Evolutionary conservation across 1,140 invertebrate genomes (phyloP).

Genomic region (Drosophila ambigua): DNA sequence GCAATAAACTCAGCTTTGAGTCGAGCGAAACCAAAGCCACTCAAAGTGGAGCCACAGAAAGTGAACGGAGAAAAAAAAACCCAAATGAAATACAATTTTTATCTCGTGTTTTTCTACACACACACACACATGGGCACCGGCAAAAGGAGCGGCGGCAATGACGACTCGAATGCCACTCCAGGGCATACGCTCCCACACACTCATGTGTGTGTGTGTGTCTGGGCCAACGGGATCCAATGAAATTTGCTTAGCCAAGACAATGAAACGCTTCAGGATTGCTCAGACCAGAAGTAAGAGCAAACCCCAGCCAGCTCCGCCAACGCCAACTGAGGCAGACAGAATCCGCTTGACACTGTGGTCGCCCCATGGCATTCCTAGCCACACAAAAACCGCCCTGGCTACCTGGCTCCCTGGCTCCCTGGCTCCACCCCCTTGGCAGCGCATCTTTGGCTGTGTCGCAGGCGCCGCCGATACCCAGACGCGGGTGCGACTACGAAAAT

Average conservation of each 20-base stretch:
- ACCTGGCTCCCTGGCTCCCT: neutral
- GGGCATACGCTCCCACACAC: constrained; percentile 4
- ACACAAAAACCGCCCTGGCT: too few relatives aligned
- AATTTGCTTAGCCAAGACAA: constrained; percentile 37
- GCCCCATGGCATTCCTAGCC: neutral
- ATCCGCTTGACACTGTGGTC: constrained; percentile 39
- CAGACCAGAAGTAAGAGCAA: neutral
- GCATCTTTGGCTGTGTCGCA: too few relatives aligned
- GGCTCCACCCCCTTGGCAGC: too few relatives aligned
- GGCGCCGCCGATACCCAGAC: too few relatives aligned
- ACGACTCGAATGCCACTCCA: constrained; percentile 33
- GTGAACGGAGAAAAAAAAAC: constrained; percentile 15
- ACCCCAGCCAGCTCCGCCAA: constrained; percentile 11
- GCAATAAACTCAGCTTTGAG: neutral
- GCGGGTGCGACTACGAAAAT: too few relatives aligned
- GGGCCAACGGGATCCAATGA: constrained; percentile 39
- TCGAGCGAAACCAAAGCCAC: neutral
- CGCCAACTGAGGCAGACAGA: constrained; percentile 38
- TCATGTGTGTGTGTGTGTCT: constrained; percentile 8
- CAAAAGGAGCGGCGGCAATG: neutral
- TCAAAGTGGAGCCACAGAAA: neutral
- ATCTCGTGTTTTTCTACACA: neutral
- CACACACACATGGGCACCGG: constrained; percentile 6
- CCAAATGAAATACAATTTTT: constrained; percentile 6
- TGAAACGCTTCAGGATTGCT: constrained; percentile 13